Evolutionary conservation across 2,113 vertebrate species (phyloP).

Genomic region (Ariopsis seemanni): DNA sequence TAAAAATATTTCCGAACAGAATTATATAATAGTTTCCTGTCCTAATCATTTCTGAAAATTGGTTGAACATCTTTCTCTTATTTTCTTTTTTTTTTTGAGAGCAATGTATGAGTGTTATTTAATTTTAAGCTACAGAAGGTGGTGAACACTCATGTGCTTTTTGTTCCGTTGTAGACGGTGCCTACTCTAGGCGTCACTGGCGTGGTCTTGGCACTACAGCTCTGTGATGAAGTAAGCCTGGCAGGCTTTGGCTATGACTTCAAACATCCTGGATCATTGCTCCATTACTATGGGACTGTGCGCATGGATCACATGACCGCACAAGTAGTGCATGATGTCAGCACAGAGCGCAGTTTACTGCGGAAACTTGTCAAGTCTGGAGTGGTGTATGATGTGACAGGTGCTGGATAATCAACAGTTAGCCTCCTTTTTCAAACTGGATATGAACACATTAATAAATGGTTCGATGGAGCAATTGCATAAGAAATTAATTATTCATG

Average conservation of each 20-base stretch:
- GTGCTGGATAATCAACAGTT: slow-evolving; percentile 61
- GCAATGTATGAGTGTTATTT: no score
- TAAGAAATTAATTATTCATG: not conserved
- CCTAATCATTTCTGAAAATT: not conserved
- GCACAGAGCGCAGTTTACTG: slow-evolving; percentile 72
- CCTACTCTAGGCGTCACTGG: slow-evolving; percentile 74
- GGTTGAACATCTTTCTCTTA: not conserved
- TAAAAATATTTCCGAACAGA: not conserved
- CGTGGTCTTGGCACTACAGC: slow-evolving; percentile 72
- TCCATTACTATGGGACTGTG: slow-evolving; percentile 76
- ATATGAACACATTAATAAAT: not conserved
- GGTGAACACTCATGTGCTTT: not conserved
- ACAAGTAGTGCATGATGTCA: slow-evolving; percentile 76
- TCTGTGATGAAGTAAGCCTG: slow-evolving; percentile 79
- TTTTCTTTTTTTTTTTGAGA: no score
- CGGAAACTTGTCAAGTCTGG: slow-evolving; percentile 68
- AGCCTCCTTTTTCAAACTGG: not conserved
- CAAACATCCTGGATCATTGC: slow-evolving; percentile 66
- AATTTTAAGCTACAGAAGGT: not conserved
- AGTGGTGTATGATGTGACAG: slow-evolving; percentile 73
- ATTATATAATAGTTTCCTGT: not conserved
- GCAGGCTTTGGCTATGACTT: slow-evolving; percentile 78
- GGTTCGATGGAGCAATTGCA: not conserved
- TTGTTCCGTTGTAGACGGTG: slow-evolving; percentile 55
- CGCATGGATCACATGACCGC: slow-evolving; percentile 68